Conservation (phyloP, 1,140 invertebrate genomes). For the Holcopasites calliopsidis region DNA sequence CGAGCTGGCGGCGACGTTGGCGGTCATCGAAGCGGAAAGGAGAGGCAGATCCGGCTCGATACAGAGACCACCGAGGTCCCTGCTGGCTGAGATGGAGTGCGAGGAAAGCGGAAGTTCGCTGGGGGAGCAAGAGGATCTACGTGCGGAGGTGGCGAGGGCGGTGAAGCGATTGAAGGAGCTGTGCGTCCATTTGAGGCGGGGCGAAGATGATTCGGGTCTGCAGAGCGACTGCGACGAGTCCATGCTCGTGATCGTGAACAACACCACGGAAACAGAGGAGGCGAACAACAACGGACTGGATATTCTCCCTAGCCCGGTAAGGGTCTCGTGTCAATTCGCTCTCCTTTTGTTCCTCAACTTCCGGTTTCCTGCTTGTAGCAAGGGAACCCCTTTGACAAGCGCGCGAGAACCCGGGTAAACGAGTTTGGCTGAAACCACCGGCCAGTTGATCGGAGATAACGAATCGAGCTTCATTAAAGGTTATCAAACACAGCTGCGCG, state of each 20-base stretch:
- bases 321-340: background rate
- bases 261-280: constrained; percentile 70
- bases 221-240: constrained; percentile 81
- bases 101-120: constrained; percentile 81
- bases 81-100: constrained; percentile 89
- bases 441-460: background rate
- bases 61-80: constrained; percentile 80
- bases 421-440: background rate
- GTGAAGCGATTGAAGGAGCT: constrained; percentile 85
- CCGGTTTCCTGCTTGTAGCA: constrained; percentile 20
- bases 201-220: constrained; percentile 84
- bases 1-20: constrained; percentile 72
- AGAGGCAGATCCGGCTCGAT: constrained; percentile 72
- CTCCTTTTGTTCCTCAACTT: constrained; percentile 31
- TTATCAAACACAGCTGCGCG: background rate
- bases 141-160: constrained; percentile 82
- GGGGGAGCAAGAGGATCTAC: constrained; percentile 83
- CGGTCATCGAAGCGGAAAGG: constrained; percentile 69
- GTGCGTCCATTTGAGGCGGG: constrained; percentile 85
- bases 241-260: constrained; percentile 76
- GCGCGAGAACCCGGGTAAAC: background rate
- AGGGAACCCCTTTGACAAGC: background rate
- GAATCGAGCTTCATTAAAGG: background rate
- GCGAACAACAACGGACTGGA: constrained; percentile 44
- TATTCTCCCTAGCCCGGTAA: constrained; percentile 41